Evolutionary conservation across 2,888 invertebrate species (phyloP), one percentile per base, ranked within the genome.

Genomic region (Drosophila greeni): DNA sequence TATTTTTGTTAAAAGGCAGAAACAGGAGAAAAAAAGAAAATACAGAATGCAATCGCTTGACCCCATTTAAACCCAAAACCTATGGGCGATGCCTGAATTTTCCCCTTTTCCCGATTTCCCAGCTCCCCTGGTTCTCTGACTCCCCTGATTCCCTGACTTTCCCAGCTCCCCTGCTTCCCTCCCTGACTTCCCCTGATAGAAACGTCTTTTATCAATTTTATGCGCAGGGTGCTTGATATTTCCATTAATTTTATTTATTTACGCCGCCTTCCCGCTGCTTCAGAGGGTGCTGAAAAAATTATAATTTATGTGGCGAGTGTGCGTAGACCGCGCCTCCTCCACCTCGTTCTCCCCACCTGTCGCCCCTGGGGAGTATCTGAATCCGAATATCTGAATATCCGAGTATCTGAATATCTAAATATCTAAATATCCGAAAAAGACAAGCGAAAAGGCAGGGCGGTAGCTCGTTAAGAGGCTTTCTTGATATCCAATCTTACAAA

Each of bases 41-140:
- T 16, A 34, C 29, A 20, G 66, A 78, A 80, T 77, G 83, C 78
- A 85, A 83, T 70, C 79, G 79, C 78, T 83, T 84, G 79, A 85
- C 79, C 79, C 84, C 85, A 81, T 83, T 80, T 80, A 80, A 81
- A 83, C 83, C 69, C 67, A 53, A 73, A 54, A 49, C 53, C 53
- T 42, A 62, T 66, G 62, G 62, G 58, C 55, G 39, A 20, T 42
- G 42, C 9, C 47, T 59, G 80, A 43, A 43, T 55, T 72, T 43
- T 20, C n/a, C 53, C 24, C 14, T 40, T 48, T 39, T 34, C 6
- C 26, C n/a, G n/a, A n/a, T n/a, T n/a, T n/a, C n/a, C n/a, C n/a
- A n/a, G 9, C 48, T 33, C 43, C 29, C 23, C 18, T 20, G 43
- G 39, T 47, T 53, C 26, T 57, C 54, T 54, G 12, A 11, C 3